phyloP scores from a whole-genome alignment of 2,797 vertebrate species.

The Epinephelus malabaricus region DNA sequence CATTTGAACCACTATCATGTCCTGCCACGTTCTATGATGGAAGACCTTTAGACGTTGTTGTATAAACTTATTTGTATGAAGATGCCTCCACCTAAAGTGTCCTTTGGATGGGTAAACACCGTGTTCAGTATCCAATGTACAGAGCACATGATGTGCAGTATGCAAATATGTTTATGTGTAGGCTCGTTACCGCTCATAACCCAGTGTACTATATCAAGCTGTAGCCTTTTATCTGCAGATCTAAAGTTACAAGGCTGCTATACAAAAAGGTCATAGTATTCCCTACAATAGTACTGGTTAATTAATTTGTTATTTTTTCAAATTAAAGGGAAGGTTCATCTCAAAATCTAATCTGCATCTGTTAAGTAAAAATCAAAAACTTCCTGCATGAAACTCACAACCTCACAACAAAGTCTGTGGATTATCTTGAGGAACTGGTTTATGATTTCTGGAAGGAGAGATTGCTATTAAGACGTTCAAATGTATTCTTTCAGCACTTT shows the following conservation, averaged over 20 bases:
- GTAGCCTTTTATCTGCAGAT: background rate
- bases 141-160: conserved; percentile 5
- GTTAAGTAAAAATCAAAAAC: too few species aligned
- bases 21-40: background rate
- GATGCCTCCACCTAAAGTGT: background rate
- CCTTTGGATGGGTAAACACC: background rate
- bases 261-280: background rate
- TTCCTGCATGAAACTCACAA: too few species aligned
- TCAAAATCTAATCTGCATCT: too few species aligned
- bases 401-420: too few species aligned
- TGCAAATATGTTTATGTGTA: background rate
- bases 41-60: background rate
- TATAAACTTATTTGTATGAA: background rate
- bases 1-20: background rate
- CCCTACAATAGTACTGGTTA: background rate
- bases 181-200: conserved; percentile 16
- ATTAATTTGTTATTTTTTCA: too few species aligned
- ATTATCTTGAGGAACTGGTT: too few species aligned
- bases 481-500: too few species aligned
- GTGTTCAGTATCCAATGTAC: conserved; percentile 4
- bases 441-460: too few species aligned
- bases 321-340: too few species aligned
- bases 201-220: background rate
- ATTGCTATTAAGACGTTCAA: too few species aligned
- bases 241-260: background rate